Evolutionary conservation across 1,140 invertebrate genomes (phyloP).

Genomic region (Brachionus plicatilis): DNA sequence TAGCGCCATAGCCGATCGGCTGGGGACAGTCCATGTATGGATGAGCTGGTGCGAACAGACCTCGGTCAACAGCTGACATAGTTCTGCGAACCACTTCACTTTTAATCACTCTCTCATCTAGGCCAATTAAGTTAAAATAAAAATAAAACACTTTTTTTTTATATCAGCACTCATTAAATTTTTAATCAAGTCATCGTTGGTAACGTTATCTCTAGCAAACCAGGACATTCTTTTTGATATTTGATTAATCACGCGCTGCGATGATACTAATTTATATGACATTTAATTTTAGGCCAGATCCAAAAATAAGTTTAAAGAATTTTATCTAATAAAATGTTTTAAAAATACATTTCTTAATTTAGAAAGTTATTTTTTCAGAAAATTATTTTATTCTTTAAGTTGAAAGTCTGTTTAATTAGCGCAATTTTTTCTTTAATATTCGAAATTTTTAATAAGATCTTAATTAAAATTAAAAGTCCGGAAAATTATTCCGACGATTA

Average conservation of each 20-base stretch:
- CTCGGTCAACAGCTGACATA: slow-evolving; percentile 12
- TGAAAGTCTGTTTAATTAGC: too few relatives aligned
- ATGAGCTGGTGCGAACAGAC: not conserved
- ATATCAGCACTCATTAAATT: not conserved
- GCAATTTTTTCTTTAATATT: too few relatives aligned
- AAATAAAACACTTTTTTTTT: not conserved
- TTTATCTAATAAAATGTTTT: not conserved
- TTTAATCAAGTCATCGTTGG: not conserved
- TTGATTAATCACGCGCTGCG: not conserved
- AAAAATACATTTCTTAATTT: not conserved
- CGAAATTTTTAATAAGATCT: too few relatives aligned
- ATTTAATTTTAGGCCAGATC: not conserved
- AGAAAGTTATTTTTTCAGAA: not conserved
- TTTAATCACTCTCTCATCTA: not conserved
- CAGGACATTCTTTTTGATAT: not conserved
- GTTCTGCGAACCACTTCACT: not conserved
- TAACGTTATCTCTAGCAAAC: not conserved
- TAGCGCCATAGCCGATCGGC: slow-evolving; percentile 30
- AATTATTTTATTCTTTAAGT: too few relatives aligned
- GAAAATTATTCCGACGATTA: too few relatives aligned
- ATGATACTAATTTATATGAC: not conserved
- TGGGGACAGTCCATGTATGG: slow-evolving; percentile 37
- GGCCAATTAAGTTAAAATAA: not conserved
- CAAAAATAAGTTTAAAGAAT: not conserved
- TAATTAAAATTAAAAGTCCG: too few relatives aligned